Evolutionary conservation across 2,113 vertebrate species (phyloP).

Genomic region (Camarhynchus parvulus): DNA sequence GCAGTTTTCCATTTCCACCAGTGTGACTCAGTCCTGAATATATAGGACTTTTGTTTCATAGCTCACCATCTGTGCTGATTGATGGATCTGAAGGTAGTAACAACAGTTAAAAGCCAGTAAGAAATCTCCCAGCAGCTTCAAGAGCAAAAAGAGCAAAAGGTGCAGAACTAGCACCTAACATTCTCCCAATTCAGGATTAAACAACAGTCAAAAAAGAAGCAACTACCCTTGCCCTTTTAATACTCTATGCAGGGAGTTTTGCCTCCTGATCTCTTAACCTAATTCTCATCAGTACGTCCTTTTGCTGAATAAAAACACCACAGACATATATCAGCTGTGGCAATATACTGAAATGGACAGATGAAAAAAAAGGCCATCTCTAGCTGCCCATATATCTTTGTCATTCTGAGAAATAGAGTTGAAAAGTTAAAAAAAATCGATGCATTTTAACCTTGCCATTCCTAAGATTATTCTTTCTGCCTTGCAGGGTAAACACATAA

Average conservation of each 20-base stretch:
- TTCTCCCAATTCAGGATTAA: not conserved
- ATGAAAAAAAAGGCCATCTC: not conserved
- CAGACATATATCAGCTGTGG: not conserved
- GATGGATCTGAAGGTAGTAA: not conserved
- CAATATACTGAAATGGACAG: not conserved
- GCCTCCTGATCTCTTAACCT: not conserved
- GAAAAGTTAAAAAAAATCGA: not conserved
- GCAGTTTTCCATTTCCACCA: not conserved
- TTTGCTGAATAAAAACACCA: not conserved
- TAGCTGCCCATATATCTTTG: not conserved
- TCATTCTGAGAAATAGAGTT: not conserved
- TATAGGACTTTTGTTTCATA: not conserved
- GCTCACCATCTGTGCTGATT: not conserved
- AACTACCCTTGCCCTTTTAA: not conserved
- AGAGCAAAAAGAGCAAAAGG: not conserved
- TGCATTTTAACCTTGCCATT: not conserved
- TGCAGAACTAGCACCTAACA: rapidly evolving
- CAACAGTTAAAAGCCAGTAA: not conserved
- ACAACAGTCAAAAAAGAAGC: not conserved
- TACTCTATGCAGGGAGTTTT: not conserved
- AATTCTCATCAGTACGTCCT: not conserved
- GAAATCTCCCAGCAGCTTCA: not conserved
- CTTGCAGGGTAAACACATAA: conserved; percentile 9
- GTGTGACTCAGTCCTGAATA: not conserved
- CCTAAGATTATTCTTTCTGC: not conserved